phyloP scores from a whole-genome alignment of 2,113 vertebrate species.

The Globicephala melas region DNA sequence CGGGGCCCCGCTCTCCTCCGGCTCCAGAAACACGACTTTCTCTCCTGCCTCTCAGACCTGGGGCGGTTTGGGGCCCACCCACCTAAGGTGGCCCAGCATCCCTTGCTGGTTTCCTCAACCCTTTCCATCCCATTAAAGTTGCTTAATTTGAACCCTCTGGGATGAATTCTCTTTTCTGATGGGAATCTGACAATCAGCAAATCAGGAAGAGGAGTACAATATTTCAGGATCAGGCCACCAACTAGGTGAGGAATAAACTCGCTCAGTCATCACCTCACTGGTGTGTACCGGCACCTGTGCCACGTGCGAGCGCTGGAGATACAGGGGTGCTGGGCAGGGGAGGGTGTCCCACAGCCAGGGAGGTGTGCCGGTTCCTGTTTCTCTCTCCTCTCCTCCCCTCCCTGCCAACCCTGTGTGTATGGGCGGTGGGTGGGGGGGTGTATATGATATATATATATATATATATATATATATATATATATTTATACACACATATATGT shows the following conservation, averaged over 20 bases:
- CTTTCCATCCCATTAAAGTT: neutral
- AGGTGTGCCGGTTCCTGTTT: neutral
- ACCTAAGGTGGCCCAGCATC: neutral
- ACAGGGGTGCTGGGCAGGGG: neutral
- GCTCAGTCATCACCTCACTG: neutral
- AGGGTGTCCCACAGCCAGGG: neutral
- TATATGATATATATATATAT: too few relatives aligned
- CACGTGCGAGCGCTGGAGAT: neutral
- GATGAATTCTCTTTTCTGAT: neutral
- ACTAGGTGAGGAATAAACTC: neutral
- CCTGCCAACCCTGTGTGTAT: neutral
- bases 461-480: too few relatives aligned
- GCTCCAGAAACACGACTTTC: neutral
- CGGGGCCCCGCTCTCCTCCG: rapidly evolving
- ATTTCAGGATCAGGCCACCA: neutral
- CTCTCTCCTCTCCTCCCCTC: neutral
- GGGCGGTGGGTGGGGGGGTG: too few relatives aligned
- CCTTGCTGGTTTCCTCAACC: neutral
- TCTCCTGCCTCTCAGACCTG: neutral
- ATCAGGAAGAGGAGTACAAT: neutral
- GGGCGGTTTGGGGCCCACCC: neutral
- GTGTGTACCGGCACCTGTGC: neutral
- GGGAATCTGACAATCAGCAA: neutral
- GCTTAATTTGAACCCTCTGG: neutral
- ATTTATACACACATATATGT: neutral